Evolutionary conservation across 1,140 invertebrate genomes (phyloP).

Genomic region (Araneus ventricosus): DNA sequence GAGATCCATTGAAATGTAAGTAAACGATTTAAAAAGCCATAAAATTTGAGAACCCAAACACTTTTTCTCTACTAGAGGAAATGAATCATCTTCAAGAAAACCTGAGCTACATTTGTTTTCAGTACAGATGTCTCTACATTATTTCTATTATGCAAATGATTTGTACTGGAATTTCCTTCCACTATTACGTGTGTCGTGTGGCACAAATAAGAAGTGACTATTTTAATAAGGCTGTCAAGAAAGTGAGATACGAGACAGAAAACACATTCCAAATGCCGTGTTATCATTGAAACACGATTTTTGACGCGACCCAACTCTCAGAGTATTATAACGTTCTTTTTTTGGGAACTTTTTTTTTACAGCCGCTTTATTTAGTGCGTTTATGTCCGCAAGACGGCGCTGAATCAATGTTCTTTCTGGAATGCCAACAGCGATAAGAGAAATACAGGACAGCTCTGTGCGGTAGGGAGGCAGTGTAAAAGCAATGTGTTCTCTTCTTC

Average conservation of each 20-base stretch:
- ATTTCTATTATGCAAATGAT: slow-evolving; percentile 27
- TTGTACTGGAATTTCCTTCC: neutral
- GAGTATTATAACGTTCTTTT: neutral
- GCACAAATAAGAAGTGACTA: slow-evolving; percentile 13
- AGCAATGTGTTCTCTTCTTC: too few species aligned
- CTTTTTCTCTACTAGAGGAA: neutral
- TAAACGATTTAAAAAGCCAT: neutral
- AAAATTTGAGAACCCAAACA: neutral
- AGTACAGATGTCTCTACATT: neutral
- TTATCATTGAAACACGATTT: slow-evolving; percentile 42
- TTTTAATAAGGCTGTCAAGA: slow-evolving; percentile 23
- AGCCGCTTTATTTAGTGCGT: slow-evolving; percentile 17
- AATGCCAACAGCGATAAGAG: slow-evolving; percentile 63
- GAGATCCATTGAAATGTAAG: neutral
- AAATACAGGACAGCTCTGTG: slow-evolving; percentile 54
- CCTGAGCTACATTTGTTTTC: neutral
- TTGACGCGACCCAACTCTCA: slow-evolving; percentile 23
- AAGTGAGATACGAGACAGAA: slow-evolving; percentile 16
- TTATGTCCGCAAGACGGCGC: slow-evolving; percentile 59
- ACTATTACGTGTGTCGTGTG: neutral
- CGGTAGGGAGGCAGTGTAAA: slow-evolving; percentile 26
- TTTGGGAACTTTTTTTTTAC: neutral
- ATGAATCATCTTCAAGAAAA: neutral
- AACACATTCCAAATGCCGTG: slow-evolving; percentile 22
- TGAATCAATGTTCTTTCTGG: slow-evolving; percentile 22